phyloP scores from a whole-genome alignment of 1,140 invertebrate species.

The Manduca sexta region DNA sequence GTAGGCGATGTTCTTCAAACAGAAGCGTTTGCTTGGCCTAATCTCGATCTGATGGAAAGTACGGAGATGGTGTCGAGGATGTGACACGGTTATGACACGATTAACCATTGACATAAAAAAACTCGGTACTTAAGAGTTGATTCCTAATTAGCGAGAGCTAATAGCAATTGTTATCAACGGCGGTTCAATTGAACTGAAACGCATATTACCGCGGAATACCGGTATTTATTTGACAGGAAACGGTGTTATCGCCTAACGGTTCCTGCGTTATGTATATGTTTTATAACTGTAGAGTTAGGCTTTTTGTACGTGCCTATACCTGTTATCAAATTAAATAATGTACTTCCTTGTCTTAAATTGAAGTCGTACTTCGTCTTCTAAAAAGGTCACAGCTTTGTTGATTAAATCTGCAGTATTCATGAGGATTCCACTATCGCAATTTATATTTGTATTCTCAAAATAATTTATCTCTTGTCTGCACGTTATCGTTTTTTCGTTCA shows the following conservation, averaged over 20 bases:
- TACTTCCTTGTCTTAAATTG: too few relatives aligned
- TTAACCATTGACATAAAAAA: not conserved
- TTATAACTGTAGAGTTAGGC: not conserved
- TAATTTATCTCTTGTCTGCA: too few relatives aligned
- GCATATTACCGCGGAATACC: conserved; percentile 12
- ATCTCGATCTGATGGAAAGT: conserved; percentile 5
- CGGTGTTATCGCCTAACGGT: conserved; percentile 21
- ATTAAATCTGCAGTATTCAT: too few relatives aligned
- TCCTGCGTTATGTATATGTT: conserved; percentile 2
- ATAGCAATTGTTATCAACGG: not conserved
- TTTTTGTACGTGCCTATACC: not conserved
- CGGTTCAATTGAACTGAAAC: conserved; percentile 11
- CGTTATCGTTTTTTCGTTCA: too few relatives aligned
- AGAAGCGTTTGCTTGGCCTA: conserved; percentile 1
- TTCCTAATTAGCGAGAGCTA: not conserved
- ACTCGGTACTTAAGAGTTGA: not conserved
- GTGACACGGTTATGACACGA: not conserved
- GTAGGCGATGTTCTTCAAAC: conserved; percentile 2
- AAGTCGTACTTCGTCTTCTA: too few relatives aligned
- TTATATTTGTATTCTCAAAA: not conserved
- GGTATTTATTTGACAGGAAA: conserved; percentile 19
- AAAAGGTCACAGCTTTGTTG: too few relatives aligned
- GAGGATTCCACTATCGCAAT: not conserved
- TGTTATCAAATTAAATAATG: not conserved
- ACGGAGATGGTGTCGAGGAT: not conserved